phyloP scores from a whole-genome alignment of 2,113 vertebrate genomes.

The Gallinago undulata region DNA sequence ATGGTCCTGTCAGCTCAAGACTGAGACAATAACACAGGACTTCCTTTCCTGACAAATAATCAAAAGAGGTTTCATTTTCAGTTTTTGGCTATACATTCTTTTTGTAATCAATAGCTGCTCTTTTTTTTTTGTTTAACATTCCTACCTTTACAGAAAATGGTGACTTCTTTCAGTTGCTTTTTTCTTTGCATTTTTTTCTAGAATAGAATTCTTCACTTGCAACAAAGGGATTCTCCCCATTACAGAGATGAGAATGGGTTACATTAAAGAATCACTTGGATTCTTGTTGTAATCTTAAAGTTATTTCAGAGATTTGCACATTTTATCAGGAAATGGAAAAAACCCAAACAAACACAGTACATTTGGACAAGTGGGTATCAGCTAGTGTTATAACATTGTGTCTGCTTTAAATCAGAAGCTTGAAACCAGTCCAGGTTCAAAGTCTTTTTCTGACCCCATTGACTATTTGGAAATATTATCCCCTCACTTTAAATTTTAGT shows the following conservation, averaged over 20 bases:
- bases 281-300: not conserved
- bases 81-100: not conserved
- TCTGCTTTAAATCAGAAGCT: not conserved
- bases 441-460: not conserved
- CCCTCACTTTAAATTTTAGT: not conserved
- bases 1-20: not conserved
- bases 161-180: not conserved
- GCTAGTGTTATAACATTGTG: not conserved
- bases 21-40: not conserved
- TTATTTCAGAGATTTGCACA: not conserved
- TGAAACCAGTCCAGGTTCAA: not conserved
- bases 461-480: not conserved
- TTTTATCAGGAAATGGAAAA: not conserved
- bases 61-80: not conserved
- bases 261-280: not conserved
- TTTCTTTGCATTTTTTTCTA: not conserved
- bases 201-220: not conserved
- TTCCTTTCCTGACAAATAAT: slow-evolving; percentile 22
- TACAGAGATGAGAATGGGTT: not conserved
- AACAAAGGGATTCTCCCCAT: not conserved
- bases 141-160: not conserved
- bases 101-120: not conserved
- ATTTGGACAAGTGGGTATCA: not conserved
- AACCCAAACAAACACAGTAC: not conserved
- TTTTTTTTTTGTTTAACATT: not conserved